These are phyloP conservation scores for Pardosa pseudoannulata DNA, from an alignment of 2,888 invertebrate species.

Conservation along the genomic window DNA sequence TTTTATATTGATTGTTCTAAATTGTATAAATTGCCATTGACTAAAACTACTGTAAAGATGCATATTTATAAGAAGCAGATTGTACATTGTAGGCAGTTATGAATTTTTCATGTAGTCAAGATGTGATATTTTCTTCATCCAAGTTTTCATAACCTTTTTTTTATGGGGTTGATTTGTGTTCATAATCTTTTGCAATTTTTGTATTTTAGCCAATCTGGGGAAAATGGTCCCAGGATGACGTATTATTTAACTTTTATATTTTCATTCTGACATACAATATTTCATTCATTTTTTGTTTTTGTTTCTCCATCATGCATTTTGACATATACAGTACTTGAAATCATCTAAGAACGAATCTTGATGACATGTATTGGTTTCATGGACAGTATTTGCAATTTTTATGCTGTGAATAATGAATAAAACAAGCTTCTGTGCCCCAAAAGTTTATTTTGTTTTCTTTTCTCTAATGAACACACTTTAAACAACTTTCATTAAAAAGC, in stretches of 20 bases:
- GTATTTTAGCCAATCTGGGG: not conserved
- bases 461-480: too few species aligned
- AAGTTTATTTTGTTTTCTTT: not conserved
- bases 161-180: not conserved
- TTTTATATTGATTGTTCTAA: not conserved
- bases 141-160: not conserved
- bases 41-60: slow-evolving; percentile 9
- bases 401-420: not conserved
- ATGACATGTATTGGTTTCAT: not conserved
- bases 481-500: too few species aligned
- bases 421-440: not conserved
- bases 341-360: not conserved
- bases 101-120: slow-evolving; percentile 9
- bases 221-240: not conserved
- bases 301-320: not conserved
- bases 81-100: not conserved
- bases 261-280: not conserved
- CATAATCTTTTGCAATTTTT: not conserved
- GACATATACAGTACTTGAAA: not conserved
- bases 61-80: not conserved
- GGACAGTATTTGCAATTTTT: not conserved
- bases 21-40: not conserved
- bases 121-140: slow-evolving; percentile 9
- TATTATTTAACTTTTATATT: not conserved
- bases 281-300: not conserved